phyloP scores from a whole-genome alignment of 2,888 invertebrate species.

The Noctua janthina region DNA sequence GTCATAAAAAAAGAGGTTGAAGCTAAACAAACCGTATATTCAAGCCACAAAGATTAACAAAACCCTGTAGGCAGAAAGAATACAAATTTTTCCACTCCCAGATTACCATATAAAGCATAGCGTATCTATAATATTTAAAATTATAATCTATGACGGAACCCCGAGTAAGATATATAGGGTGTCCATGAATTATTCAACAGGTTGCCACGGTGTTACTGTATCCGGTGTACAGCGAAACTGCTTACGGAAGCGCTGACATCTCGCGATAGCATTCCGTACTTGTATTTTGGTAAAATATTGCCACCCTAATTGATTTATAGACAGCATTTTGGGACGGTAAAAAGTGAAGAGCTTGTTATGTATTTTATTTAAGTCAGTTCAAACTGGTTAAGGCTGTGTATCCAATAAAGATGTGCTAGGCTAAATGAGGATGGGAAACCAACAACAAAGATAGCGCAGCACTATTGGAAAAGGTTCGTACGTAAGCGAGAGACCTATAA shows the following conservation, averaged over 20 bases:
- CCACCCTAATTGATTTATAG: conserved; percentile 62
- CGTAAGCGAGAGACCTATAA: background rate
- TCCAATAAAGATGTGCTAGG: background rate
- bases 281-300: conserved; percentile 62
- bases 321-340: conserved; percentile 34
- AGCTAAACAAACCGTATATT: background rate
- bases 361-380: conserved; percentile 18
- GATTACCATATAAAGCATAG: conserved; percentile 40
- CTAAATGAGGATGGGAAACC: background rate
- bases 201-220: conserved; percentile 66
- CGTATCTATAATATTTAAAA: conserved; percentile 60
- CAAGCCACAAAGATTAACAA: background rate
- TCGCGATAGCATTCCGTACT: conserved; percentile 62
- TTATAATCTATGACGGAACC: conserved; percentile 65
- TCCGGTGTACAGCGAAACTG: conserved; percentile 63
- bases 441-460: background rate
- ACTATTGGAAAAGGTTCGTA: background rate
- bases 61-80: background rate
- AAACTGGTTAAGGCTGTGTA: conserved; percentile 1
- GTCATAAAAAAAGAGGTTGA: too few species aligned
- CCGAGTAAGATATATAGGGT: conserved; percentile 62
- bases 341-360: conserved; percentile 27
- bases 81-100: conserved; percentile 10
- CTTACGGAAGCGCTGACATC: conserved; percentile 67
- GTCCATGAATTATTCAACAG: conserved; percentile 71